Evolutionary conservation across 1,140 invertebrate species (phyloP).

Genomic region (Dryas iulia): DNA sequence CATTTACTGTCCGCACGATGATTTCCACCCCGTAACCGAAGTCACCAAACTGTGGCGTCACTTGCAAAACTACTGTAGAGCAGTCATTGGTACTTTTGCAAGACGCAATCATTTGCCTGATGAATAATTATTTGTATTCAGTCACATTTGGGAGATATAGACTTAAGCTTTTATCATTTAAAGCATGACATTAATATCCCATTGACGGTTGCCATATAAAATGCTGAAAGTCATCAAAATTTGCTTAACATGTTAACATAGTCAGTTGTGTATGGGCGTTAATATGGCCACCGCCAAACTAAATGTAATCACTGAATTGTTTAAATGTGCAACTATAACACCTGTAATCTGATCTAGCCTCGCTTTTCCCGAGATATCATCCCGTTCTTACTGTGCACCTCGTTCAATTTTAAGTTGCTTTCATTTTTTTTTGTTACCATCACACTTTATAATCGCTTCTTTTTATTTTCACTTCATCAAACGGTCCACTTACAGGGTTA

Average conservation of each 20-base stretch:
- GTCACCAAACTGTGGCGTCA: slow-evolving; percentile 55
- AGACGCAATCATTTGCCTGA: slow-evolving; percentile 72
- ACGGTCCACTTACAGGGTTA: slow-evolving; percentile 80
- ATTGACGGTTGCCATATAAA: slow-evolving; percentile 44
- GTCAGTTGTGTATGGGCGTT: neutral
- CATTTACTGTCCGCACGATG: slow-evolving; percentile 34
- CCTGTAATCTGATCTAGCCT: slow-evolving; percentile 75
- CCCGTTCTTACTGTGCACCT: slow-evolving; percentile 78
- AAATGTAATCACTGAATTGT: slow-evolving; percentile 71
- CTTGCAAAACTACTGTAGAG: slow-evolving; percentile 63
- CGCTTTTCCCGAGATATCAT: slow-evolving; percentile 77
- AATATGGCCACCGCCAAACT: slow-evolving; percentile 23
- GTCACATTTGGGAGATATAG: slow-evolving; percentile 72
- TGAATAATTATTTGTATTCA: slow-evolving; percentile 53
- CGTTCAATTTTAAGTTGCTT: slow-evolving; percentile 79
- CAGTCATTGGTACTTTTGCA: slow-evolving; percentile 65
- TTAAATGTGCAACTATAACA: slow-evolving; percentile 77
- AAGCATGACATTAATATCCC: slow-evolving; percentile 76
- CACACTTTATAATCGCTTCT: slow-evolving; percentile 74
- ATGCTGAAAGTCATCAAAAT: neutral
- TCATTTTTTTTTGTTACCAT: slow-evolving; percentile 73
- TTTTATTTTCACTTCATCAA: slow-evolving; percentile 79
- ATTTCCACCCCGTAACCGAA: slow-evolving; percentile 42
- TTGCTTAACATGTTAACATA: neutral
- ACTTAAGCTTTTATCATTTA: slow-evolving; percentile 76